Percentiles rank a stretch among this genome's conserved stretches.
Evolutionary conservation across 2,797 vertebrate genomes (phyloP).

Genomic region (Lepilemur septentrionalis): DNA sequence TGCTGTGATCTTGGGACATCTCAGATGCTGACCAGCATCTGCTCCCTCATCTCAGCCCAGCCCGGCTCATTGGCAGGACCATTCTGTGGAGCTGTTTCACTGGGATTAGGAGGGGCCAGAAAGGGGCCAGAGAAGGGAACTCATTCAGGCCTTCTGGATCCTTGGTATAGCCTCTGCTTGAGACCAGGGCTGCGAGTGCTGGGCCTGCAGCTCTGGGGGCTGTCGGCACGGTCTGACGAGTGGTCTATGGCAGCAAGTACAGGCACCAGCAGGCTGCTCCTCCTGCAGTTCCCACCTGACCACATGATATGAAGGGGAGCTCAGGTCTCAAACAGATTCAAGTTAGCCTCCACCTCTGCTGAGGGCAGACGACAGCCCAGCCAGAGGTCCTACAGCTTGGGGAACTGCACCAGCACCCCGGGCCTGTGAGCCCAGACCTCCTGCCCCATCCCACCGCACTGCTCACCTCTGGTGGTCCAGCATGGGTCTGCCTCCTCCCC

Average conservation of each 20-base stretch:
- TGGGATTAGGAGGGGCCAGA: neutral
- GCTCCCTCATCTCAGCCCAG: neutral
- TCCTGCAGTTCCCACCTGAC: rapidly evolving
- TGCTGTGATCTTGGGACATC: neutral
- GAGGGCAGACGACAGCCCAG: no score
- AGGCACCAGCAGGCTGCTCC: neutral
- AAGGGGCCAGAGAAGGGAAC: neutral
- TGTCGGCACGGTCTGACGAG: neutral
- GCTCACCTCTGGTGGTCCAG: neutral
- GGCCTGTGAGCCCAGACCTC: neutral
- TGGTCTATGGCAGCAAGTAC: neutral
- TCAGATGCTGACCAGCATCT: neutral
- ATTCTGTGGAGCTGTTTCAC: neutral
- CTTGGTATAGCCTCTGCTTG: neutral
- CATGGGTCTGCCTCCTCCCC: neutral
- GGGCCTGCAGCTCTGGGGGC: neutral
- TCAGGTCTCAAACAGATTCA: neutral
- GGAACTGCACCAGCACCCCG: neutral
- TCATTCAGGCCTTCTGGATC: neutral
- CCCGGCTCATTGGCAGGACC: neutral
- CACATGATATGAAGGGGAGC: neutral
- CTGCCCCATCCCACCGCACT: neutral
- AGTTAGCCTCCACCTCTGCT: neutral
- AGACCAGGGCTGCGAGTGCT: neutral
- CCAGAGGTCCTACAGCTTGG: neutral